Conservation (phyloP, 2,888 invertebrate species). For the Melitaea athalia region DNA sequence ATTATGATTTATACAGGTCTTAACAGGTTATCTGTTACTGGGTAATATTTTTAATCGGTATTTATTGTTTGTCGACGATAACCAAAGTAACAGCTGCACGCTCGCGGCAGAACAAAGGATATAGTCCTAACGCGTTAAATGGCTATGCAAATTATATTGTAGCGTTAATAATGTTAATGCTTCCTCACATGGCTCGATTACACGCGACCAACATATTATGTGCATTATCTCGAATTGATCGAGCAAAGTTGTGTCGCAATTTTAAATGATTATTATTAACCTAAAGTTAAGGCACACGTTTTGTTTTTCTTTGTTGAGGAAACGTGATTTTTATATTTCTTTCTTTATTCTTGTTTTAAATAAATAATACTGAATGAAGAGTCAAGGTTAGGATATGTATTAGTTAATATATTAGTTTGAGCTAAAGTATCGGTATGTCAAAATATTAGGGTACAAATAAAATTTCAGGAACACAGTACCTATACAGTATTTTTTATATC, state of each 20-base stretch:
- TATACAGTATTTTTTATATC: too few species aligned
- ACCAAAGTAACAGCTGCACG: slow-evolving; percentile 69
- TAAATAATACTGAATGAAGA: too few species aligned
- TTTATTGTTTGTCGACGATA: slow-evolving; percentile 73
- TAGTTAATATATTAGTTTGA: too few species aligned
- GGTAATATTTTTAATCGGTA: slow-evolving; percentile 71
- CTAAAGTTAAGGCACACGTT: slow-evolving; percentile 33
- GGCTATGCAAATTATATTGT: slow-evolving; percentile 59
- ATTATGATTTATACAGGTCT: slow-evolving; percentile 51
- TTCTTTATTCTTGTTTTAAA: not conserved
- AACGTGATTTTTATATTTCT: slow-evolving; percentile 4
- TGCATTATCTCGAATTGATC: slow-evolving; percentile 68
- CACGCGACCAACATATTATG: slow-evolving; percentile 50
- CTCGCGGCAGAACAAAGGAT: slow-evolving; percentile 70
- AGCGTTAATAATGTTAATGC: slow-evolving; percentile 49
- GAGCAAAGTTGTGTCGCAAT: slow-evolving; percentile 59
- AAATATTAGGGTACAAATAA: too few species aligned
- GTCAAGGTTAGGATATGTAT: too few species aligned
- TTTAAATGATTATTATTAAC: slow-evolving; percentile 42
- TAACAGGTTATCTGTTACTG: slow-evolving; percentile 62
- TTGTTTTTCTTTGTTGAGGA: slow-evolving; percentile 9
- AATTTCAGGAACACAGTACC: too few species aligned
- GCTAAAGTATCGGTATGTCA: too few species aligned
- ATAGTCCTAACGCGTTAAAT: slow-evolving; percentile 65
- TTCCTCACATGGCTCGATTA: slow-evolving; percentile 58